Conservation (phyloP, 2,888 invertebrate genomes). For the Noctua fimbriata region DNA sequence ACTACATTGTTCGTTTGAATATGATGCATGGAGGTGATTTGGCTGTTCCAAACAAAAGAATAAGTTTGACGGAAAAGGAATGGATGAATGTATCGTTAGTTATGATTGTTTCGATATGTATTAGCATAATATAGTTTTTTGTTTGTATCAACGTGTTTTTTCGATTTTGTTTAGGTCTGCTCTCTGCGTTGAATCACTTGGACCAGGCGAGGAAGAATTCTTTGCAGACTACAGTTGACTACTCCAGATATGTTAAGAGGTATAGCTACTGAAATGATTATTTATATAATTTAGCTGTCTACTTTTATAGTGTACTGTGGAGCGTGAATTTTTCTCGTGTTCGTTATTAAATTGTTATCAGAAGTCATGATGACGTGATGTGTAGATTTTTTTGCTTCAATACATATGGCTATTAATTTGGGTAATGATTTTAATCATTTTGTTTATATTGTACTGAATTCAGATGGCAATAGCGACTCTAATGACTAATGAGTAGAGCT, state of each 20-base stretch:
- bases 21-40: conserved; percentile 89
- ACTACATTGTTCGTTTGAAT: conserved; percentile 86
- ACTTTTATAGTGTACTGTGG: conserved; percentile 59
- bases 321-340: conserved; percentile 60
- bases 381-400: conserved; percentile 57
- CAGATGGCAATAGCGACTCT: conserved; percentile 26
- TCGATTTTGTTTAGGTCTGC: conserved; percentile 81
- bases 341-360: conserved; percentile 66
- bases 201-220: conserved; percentile 90
- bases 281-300: conserved; percentile 67
- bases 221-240: conserved; percentile 94
- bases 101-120: conserved; percentile 83
- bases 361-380: conserved; percentile 57
- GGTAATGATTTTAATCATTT: conserved; percentile 63
- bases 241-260: conserved; percentile 97
- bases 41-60: conserved; percentile 89
- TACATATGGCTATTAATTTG: conserved; percentile 63
- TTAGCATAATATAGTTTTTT: conserved; percentile 82
- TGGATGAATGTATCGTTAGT: conserved; percentile 84
- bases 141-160: conserved; percentile 72
- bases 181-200: conserved; percentile 88
- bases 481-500: conserved; percentile 4
- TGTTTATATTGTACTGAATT: conserved; percentile 25
- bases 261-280: conserved; percentile 71
- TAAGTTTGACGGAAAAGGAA: conserved; percentile 86